Conservation (phyloP, 1,140 invertebrate species). For the Drosophila grimshawi region DNA sequence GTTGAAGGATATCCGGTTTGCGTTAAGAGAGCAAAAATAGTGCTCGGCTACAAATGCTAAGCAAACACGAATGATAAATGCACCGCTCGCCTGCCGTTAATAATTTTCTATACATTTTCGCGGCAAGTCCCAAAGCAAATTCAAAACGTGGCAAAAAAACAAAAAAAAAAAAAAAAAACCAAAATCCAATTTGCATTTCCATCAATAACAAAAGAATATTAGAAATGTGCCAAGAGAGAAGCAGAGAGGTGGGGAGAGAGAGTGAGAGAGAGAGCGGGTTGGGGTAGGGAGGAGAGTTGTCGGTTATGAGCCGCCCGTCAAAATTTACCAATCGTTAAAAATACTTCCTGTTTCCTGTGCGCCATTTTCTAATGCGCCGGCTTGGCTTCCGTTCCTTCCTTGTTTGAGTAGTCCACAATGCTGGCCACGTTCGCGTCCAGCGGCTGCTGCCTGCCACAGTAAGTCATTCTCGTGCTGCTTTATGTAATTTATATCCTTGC, state of each 20-base stretch:
- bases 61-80: conserved; percentile 65
- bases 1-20: background rate
- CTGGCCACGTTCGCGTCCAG: conserved; percentile 69
- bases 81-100: conserved; percentile 67
- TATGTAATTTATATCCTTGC: conserved; percentile 83
- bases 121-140: conserved; percentile 35
- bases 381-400: conserved; percentile 49
- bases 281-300: background rate
- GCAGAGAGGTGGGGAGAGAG: background rate
- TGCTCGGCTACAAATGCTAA: conserved; percentile 32
- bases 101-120: conserved; percentile 67
- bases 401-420: conserved; percentile 74
- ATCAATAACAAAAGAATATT: conserved; percentile 82
- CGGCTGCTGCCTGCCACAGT: conserved; percentile 72
- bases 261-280: background rate
- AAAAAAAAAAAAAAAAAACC: conserved; percentile 33
- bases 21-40: background rate
- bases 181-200: conserved; percentile 82
- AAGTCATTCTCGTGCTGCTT: conserved; percentile 79
- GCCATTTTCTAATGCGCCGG: conserved; percentile 75
- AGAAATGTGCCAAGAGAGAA: conserved; percentile 34
- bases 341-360: conserved; percentile 80
- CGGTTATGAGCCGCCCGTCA: conserved; percentile 57
- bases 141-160: background rate
- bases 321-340: conserved; percentile 83